These are phyloP conservation scores for Drosophila eohydei DNA, from an alignment of 2,888 invertebrate species.

Conservation along the genomic window DNA sequence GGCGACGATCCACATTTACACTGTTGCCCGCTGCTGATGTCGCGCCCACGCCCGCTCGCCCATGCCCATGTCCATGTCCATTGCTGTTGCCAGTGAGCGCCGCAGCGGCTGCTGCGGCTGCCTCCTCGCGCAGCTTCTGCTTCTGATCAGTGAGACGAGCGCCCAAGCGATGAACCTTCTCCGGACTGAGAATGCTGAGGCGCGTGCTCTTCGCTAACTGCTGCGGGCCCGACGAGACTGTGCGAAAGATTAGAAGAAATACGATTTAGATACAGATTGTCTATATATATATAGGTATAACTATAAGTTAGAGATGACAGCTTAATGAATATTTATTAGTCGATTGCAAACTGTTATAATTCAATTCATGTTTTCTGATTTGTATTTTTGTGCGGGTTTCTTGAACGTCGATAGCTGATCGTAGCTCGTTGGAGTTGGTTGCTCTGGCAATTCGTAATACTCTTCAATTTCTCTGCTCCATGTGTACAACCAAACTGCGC, in stretches of 20 bases:
- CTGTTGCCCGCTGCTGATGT: slow-evolving; percentile 5
- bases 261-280: background rate
- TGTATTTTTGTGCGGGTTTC: no score
- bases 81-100: slow-evolving; percentile 31
- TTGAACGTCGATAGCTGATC: no score
- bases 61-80: slow-evolving; percentile 15
- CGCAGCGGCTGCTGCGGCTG: slow-evolving; percentile 34
- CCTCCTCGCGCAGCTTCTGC: slow-evolving; percentile 68
- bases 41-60: background rate
- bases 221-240: slow-evolving; percentile 38
- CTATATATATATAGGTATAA: background rate
- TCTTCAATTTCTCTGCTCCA: background rate
- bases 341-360: background rate
- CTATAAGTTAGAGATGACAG: background rate
- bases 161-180: slow-evolving; percentile 83
- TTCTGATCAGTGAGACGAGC: slow-evolving; percentile 82
- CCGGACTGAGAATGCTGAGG: slow-evolving; percentile 83
- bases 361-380: background rate
- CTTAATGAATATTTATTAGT: background rate
- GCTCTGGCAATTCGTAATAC: background rate
- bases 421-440: background rate
- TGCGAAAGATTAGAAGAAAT: no score
- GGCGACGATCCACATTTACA: slow-evolving; percentile 57
- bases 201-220: slow-evolving; percentile 66
- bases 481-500: no score